Percentiles rank a stretch among this genome's conserved stretches.
Conservation (phyloP, 2,113 vertebrate species). For the Sialia sialis region DNA sequence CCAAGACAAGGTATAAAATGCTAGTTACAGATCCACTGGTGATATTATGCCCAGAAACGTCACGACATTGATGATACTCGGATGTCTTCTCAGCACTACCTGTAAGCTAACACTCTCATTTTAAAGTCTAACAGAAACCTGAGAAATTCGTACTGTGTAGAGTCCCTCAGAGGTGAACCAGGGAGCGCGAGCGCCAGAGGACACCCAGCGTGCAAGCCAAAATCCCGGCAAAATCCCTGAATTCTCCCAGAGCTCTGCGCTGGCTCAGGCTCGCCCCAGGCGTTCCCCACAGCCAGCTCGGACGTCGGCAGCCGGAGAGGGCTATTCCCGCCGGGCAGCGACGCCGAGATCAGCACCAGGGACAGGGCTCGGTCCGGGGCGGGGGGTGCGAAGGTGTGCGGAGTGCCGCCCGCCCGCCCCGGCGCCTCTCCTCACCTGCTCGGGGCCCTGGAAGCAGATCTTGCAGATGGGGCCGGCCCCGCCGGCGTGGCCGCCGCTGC, state of each 20-base stretch:
- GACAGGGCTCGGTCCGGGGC: not conserved
- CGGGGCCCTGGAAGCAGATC: conserved; percentile 92
- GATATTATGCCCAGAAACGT: not conserved
- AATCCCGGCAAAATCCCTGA: not conserved
- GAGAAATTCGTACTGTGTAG: not conserved
- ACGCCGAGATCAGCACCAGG: not conserved
- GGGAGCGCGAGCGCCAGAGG: not conserved
- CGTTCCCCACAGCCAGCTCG: rapidly evolving
- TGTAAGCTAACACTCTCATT: not conserved
- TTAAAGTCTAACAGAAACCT: not conserved
- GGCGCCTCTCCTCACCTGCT: conserved; percentile 78
- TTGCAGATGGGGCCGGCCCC: conserved; percentile 86
- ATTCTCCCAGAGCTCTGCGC: not conserved
- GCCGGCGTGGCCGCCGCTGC: conserved; percentile 79
- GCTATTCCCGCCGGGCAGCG: not conserved
- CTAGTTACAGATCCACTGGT: rapidly evolving
- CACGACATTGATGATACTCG: not conserved
- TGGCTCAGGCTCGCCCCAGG: not conserved
- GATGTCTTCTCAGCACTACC: not conserved
- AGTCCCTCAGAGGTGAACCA: not conserved
- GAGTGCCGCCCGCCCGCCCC: not conserved
- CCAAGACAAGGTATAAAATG: not conserved
- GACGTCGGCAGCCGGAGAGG: not conserved
- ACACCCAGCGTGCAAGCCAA: not conserved
- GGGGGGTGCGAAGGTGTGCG: rapidly evolving